Evolutionary conservation across 2,888 invertebrate genomes (phyloP).

Genomic region (Phalangium opilio): DNA sequence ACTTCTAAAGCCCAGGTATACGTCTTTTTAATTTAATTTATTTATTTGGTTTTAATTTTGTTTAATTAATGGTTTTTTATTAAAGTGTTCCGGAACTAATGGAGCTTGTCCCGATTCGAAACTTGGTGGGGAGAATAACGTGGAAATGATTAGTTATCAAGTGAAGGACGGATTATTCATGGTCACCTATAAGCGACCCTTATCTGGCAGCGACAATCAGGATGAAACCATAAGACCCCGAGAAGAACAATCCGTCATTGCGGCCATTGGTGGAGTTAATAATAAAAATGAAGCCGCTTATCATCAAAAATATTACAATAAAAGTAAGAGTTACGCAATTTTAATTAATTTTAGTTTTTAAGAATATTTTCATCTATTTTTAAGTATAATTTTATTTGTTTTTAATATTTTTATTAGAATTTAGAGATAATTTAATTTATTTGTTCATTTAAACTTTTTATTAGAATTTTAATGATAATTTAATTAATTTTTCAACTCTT

Average conservation of each 20-base stretch:
- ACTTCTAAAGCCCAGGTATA: slow-evolving; percentile 46
- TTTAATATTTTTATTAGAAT: no score
- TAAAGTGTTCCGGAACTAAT: slow-evolving; percentile 25
- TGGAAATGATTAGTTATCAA: slow-evolving; percentile 54
- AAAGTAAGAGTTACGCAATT: no score
- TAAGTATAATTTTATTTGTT: no score
- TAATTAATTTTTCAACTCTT: no score
- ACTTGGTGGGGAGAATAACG: slow-evolving; percentile 64
- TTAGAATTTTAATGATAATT: no score
- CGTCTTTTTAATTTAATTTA: background rate
- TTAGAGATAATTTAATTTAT: no score
- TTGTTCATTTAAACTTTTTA: no score
- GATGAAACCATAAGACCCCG: slow-evolving; percentile 14
- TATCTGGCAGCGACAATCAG: slow-evolving; percentile 29
- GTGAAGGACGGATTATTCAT: slow-evolving; percentile 63
- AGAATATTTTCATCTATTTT: no score
- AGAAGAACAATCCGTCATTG: slow-evolving; percentile 47
- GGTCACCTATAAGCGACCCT: slow-evolving; percentile 58
- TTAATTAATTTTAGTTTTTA: no score
- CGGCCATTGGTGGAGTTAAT: slow-evolving; percentile 73
- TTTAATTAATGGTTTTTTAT: background rate
- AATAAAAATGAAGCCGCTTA: slow-evolving; percentile 64
- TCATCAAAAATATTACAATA: slow-evolving; percentile 57
- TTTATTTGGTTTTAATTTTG: background rate
- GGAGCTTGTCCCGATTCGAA: slow-evolving; percentile 75